phyloP scores from a whole-genome alignment of 2,797 vertebrate genomes.

The Botia almorhae region DNA sequence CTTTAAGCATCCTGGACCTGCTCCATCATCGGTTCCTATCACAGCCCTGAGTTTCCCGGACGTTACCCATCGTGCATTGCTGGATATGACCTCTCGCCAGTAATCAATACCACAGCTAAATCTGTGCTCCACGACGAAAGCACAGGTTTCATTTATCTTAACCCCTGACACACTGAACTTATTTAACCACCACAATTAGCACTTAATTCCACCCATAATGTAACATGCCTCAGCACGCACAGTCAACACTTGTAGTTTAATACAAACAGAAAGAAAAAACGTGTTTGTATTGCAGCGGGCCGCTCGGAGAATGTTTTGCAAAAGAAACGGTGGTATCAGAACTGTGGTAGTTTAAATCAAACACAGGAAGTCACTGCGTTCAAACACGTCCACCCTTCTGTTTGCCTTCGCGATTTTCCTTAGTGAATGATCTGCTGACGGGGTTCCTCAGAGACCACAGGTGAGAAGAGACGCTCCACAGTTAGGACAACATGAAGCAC shows the following conservation, averaged over 20 bases:
- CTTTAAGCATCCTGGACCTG: conserved; percentile 21
- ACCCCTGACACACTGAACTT: too few relatives aligned
- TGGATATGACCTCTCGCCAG: too few relatives aligned
- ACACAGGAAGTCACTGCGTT: background rate
- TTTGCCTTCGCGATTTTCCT: conserved; percentile 6
- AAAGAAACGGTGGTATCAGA: background rate
- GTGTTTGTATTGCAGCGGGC: background rate
- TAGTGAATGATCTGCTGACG: background rate
- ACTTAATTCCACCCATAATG: too few relatives aligned
- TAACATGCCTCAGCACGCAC: too few relatives aligned
- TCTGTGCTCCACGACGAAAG: too few relatives aligned
- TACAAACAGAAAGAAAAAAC: background rate
- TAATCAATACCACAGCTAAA: too few relatives aligned
- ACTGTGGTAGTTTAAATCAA: background rate
- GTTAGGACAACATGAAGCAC: conserved; percentile 6
- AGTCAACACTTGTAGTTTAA: background rate
- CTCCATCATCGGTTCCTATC: conserved; percentile 47
- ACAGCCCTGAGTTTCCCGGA: conserved; percentile 40
- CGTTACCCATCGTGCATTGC: conserved; percentile 15
- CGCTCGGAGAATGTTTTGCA: background rate
- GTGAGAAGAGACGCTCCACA: conserved; percentile 1
- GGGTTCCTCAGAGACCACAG: conserved; percentile 21
- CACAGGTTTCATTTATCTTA: too few relatives aligned
- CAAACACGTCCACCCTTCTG: background rate
- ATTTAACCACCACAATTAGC: too few relatives aligned